A percentile compares a stretch with the other conserved stretches of the same genome.
Evolutionary conservation across 2,113 vertebrate genomes (phyloP).

Genomic region (Peromyscus leucopus): DNA sequence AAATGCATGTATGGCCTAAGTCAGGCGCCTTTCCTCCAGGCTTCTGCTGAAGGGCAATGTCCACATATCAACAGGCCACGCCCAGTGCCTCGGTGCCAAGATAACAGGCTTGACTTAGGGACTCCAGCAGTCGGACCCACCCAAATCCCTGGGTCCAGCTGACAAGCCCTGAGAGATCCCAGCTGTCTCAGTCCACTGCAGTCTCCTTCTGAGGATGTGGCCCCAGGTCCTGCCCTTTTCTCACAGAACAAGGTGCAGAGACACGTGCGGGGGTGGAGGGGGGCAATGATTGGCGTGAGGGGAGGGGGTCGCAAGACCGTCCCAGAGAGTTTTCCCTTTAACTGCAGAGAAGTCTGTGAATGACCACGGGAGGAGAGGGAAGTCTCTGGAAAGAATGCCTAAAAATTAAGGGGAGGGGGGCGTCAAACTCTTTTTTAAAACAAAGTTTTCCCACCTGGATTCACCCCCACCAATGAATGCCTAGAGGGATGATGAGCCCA

Average conservation of each 20-base stretch:
- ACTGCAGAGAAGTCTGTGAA: background rate
- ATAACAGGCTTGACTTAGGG: background rate
- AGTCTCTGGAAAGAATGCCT: background rate
- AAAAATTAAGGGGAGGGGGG: background rate
- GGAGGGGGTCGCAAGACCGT: background rate
- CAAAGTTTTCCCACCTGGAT: background rate
- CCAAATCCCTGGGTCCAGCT: background rate
- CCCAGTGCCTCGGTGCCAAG: fast-evolving
- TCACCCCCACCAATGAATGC: slow-evolving; percentile 27
- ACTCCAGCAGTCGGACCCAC: too few species aligned
- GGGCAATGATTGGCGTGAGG: background rate
- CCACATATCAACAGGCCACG: fast-evolving
- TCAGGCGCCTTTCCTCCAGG: background rate
- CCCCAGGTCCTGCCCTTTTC: background rate
- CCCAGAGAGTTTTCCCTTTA: background rate
- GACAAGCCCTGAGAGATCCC: background rate
- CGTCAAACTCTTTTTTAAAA: background rate
- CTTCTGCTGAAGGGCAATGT: fast-evolving
- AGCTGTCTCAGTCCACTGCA: background rate
- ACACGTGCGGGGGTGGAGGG: background rate
- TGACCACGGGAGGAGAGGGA: too few species aligned
- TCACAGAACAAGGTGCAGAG: background rate
- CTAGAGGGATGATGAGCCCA: slow-evolving; percentile 59
- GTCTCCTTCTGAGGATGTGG: background rate
- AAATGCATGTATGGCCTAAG: background rate